Percentiles rank a stretch among this genome's conserved stretches.
These are phyloP conservation scores for Pseudococcus jackbeardsleyi DNA, from an alignment of 2,888 invertebrate species.

Conservation along the genomic window DNA sequence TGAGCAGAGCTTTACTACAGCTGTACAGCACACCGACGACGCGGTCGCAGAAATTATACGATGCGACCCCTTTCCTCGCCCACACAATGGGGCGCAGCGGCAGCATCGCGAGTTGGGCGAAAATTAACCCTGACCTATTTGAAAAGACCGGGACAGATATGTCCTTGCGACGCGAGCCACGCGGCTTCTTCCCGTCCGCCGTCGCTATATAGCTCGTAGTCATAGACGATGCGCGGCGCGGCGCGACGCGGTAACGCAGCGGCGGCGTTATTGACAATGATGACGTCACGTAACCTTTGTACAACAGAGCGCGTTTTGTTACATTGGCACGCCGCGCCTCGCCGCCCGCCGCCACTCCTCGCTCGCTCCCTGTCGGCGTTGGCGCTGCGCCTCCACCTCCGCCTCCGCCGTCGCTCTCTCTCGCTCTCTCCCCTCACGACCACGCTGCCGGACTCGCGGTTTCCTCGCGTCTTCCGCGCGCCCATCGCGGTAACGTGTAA, in stretches of 20 bases:
- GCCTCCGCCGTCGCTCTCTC: background rate
- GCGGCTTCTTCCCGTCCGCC: slow-evolving; percentile 52
- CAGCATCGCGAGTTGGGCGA: slow-evolving; percentile 50
- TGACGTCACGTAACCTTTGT: slow-evolving; percentile 58
- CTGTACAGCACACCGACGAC: no score
- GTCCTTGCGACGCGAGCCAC: slow-evolving; percentile 51
- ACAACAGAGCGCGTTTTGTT: background rate
- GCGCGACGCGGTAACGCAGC: background rate
- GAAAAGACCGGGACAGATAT: slow-evolving; percentile 55
- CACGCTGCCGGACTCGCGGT: slow-evolving; percentile 21
- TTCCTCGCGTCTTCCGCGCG: background rate
- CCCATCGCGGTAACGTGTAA: slow-evolving; percentile 2
- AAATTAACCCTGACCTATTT: slow-evolving; percentile 64
- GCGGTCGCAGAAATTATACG: background rate
- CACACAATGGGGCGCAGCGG: background rate
- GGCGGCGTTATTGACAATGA: slow-evolving; percentile 57
- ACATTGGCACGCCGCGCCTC: background rate
- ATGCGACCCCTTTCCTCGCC: slow-evolving; percentile 23
- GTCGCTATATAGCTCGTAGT: background rate
- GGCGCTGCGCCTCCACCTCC: background rate
- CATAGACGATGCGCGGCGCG: background rate
- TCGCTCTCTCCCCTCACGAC: background rate
- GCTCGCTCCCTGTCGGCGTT: background rate
- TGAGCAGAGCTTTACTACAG: background rate
- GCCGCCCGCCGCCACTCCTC: background rate